Conservation (phyloP, 2,888 invertebrate species). For the Rhopalosiphum nymphaeae region DNA sequence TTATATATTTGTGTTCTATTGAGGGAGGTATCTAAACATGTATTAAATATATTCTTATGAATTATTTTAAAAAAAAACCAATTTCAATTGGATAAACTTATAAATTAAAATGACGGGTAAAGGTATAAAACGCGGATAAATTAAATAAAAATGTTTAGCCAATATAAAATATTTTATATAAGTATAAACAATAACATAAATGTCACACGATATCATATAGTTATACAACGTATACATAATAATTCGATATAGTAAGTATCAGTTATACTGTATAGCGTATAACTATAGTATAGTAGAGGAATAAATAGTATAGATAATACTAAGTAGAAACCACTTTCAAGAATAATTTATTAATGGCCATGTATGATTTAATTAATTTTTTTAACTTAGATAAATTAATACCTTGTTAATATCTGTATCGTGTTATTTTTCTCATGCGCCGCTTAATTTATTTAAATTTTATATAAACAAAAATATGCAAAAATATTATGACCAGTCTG, state of each 20-base stretch:
- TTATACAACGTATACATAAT: neutral
- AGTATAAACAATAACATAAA: neutral
- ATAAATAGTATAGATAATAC: neutral
- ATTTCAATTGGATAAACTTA: neutral
- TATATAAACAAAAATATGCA: neutral
- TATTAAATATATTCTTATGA: no score
- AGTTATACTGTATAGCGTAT: neutral
- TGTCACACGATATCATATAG: no score
- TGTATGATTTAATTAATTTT: neutral
- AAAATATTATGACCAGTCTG: neutral
- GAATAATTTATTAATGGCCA: neutral
- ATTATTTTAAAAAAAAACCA: neutral
- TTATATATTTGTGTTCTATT: neutral
- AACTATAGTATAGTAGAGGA: neutral
- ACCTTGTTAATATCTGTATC: neutral
- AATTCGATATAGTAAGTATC: neutral
- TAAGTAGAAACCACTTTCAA: neutral
- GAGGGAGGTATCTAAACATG: no score
- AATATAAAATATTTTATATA: neutral
- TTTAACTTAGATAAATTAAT: neutral
- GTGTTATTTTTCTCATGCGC: neutral
- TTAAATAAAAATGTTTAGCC: neutral
- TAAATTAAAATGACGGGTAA: neutral
- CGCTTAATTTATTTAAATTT: neutral
- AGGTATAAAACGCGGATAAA: neutral